Conservation (phyloP, 1,140 invertebrate genomes). For the Nylanderia fulva region DNA sequence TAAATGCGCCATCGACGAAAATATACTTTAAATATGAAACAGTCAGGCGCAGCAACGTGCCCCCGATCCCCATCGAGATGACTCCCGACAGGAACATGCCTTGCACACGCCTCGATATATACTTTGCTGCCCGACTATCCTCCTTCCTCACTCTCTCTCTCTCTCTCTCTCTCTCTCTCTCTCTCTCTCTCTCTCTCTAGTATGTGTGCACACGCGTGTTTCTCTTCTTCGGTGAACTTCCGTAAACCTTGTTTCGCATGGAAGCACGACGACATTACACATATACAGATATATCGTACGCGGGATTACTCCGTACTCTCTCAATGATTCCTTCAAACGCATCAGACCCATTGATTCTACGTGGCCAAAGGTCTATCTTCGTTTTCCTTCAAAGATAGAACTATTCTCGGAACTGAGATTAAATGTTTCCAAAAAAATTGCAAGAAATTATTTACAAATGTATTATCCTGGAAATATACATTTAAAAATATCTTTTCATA, state of each 20-base stretch:
- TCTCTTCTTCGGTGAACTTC: conserved; percentile 65
- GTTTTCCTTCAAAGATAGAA: neutral
- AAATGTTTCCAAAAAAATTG: too few relatives aligned
- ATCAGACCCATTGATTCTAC: neutral
- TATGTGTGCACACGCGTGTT: conserved; percentile 2
- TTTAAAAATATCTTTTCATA: too few relatives aligned
- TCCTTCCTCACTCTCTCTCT: neutral
- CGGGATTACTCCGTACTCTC: neutral
- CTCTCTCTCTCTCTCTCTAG: neutral
- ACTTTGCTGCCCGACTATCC: neutral
- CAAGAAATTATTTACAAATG: too few relatives aligned
- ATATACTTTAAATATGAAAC: conserved; percentile 86
- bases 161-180: too few relatives aligned
- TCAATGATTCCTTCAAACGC: neutral
- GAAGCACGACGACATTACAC: conserved; percentile 50
- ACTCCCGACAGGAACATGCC: conserved; percentile 81
- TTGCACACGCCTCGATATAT: conserved; percentile 63
- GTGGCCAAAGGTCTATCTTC: neutral
- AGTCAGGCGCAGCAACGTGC: conserved; percentile 81
- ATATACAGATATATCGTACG: conserved; percentile 9
- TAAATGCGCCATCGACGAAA: conserved; percentile 80
- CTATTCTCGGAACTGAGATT: too few relatives aligned
- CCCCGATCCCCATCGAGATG: conserved; percentile 82
- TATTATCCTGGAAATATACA: too few relatives aligned
- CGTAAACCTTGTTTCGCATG: conserved; percentile 37